Evolutionary conservation across 2,797 vertebrate genomes (phyloP).

Genomic region (Arrhamphus sclerolepis): DNA sequence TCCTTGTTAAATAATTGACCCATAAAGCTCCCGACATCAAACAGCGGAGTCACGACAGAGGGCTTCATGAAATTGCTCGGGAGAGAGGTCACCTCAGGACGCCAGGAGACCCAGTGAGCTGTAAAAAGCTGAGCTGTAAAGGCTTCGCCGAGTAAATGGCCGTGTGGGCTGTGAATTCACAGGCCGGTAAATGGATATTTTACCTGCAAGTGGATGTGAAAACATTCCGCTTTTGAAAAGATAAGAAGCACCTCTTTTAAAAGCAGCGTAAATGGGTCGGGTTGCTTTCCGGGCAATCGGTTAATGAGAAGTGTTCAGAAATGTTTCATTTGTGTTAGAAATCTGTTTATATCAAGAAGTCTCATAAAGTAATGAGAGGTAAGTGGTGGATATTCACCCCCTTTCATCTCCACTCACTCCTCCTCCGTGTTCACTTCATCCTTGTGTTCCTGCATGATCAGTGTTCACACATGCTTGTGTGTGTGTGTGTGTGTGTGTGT

Average conservation of each 20-base stretch:
- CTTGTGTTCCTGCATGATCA: slow-evolving; percentile 47
- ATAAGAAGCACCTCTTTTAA: too few relatives aligned
- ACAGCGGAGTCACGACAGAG: not conserved
- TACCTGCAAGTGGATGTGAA: too few relatives aligned
- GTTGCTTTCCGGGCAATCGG: too few relatives aligned
- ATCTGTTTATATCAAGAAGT: not conserved
- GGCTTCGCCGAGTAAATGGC: not conserved
- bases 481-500: slow-evolving; percentile 17
- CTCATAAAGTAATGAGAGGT: slow-evolving; percentile 44
- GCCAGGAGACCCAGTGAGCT: not conserved
- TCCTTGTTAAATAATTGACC: not conserved
- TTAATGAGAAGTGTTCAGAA: too few relatives aligned
- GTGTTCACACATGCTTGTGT: slow-evolving; percentile 16
- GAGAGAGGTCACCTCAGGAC: slow-evolving; percentile 7
- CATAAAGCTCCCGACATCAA: not conserved
- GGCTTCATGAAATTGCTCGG: not conserved
- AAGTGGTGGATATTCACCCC: slow-evolving; percentile 42
- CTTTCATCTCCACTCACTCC: slow-evolving; percentile 49
- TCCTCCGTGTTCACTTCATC: slow-evolving; percentile 37
- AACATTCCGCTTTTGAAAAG: too few relatives aligned
- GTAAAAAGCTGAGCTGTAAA: slow-evolving; percentile 11
- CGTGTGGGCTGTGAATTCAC: too few relatives aligned
- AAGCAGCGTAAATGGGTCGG: too few relatives aligned
- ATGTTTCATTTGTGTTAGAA: not conserved
- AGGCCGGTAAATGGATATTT: too few relatives aligned